phyloP scores from a whole-genome alignment of 1,140 invertebrate genomes.

The Caerostris darwini region DNA sequence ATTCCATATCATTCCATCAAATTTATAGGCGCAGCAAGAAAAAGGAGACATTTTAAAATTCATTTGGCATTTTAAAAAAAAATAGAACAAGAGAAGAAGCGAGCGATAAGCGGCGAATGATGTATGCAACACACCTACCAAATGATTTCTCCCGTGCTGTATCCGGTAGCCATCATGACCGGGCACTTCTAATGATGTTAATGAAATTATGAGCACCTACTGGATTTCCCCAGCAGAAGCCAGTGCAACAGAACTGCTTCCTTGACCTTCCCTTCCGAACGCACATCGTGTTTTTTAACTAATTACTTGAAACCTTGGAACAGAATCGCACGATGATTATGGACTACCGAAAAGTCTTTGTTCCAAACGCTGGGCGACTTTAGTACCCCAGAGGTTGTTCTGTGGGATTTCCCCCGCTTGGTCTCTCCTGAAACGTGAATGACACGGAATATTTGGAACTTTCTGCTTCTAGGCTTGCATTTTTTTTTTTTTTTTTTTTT shows the following conservation, averaged over 20 bases:
- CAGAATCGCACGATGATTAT: slow-evolving; percentile 34
- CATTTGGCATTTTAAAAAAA: background rate
- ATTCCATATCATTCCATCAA: no score
- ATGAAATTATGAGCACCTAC: slow-evolving; percentile 50
- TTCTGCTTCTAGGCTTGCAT: no score
- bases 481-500: no score
- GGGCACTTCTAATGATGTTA: slow-evolving; percentile 47
- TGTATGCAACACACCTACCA: background rate
- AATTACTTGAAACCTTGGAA: slow-evolving; percentile 71
- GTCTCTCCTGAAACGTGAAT: slow-evolving; percentile 11
- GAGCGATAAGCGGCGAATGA: background rate
- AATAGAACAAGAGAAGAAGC: no score
- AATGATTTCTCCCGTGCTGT: background rate
- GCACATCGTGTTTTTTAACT: slow-evolving; percentile 52
- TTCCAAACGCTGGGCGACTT: slow-evolving; percentile 8
- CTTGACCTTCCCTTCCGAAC: slow-evolving; percentile 58
- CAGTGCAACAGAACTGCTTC: slow-evolving; percentile 14
- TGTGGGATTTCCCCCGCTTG: slow-evolving; percentile 29
- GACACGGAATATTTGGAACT: slow-evolving; percentile 34
- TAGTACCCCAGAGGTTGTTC: background rate
- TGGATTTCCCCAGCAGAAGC: slow-evolving; percentile 51
- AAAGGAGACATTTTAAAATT: no score
- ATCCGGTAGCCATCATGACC: slow-evolving; percentile 50
- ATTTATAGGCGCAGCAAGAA: no score
- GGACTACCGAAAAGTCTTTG: slow-evolving; percentile 38